A percentile compares a stretch with the other conserved stretches of the same genome.
These are phyloP conservation scores for Ondatra zibethicus DNA, from an alignment of 2,113 vertebrate species.

Conservation along the genomic window DNA sequence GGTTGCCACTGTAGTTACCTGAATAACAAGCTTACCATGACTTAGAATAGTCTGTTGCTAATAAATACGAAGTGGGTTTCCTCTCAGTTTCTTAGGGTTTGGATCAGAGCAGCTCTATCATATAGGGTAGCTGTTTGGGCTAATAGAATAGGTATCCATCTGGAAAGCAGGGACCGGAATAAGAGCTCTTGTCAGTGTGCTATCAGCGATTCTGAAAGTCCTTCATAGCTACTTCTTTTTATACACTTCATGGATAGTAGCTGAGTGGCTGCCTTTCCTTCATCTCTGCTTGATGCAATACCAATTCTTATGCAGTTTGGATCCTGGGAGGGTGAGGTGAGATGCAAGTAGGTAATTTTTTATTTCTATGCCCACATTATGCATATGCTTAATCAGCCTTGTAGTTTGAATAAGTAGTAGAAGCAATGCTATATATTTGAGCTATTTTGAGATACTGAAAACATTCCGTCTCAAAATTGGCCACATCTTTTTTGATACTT, in stretches of 20 bases:
- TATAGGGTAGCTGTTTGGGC: background rate
- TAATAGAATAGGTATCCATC: background rate
- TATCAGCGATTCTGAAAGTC: background rate
- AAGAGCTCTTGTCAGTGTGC: background rate
- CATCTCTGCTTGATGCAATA: background rate
- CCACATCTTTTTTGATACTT: slow-evolving; percentile 84
- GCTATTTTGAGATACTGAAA: slow-evolving; percentile 86
- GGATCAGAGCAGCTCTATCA: background rate
- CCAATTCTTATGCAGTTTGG: slow-evolving; percentile 33
- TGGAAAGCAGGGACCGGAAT: background rate
- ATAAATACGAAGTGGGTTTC: background rate
- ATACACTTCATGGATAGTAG: background rate
- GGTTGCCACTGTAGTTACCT: background rate
- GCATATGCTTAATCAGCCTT: slow-evolving; percentile 77
- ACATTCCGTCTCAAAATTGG: slow-evolving; percentile 81
- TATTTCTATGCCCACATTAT: slow-evolving; percentile 64
- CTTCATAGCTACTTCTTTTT: background rate
- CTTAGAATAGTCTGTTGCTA: background rate
- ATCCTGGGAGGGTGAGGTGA: slow-evolving; percentile 29
- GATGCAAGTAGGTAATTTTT: slow-evolving; percentile 40
- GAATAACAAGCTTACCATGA: background rate
- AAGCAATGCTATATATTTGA: slow-evolving; percentile 80
- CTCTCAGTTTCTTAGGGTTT: background rate
- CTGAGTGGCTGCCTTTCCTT: slow-evolving; percentile 4
- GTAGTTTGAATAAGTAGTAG: slow-evolving; percentile 79